A percentile compares a stretch with the other conserved stretches of the same genome.
These are phyloP conservation scores for Megalops atlanticus DNA, from an alignment of 2,113 vertebrate genomes.

Conservation along the genomic window DNA sequence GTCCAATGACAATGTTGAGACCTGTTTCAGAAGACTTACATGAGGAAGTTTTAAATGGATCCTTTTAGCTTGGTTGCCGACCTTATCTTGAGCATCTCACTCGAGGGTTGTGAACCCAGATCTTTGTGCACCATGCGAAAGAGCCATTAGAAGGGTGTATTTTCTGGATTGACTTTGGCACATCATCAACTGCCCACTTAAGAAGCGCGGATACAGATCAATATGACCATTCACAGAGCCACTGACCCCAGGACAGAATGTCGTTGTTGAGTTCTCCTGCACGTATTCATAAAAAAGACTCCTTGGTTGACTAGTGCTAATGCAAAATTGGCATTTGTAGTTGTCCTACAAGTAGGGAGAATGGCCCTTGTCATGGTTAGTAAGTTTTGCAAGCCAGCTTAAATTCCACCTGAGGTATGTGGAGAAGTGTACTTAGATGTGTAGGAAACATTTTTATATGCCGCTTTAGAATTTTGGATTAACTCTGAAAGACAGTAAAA, in stretches of 20 bases:
- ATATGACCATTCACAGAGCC: conserved; percentile 30
- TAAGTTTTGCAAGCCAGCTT: background rate
- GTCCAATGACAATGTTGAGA: too few species aligned
- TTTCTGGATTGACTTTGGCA: conserved; percentile 28
- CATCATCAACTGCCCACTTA: conserved; percentile 23
- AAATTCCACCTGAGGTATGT: conserved; percentile 6
- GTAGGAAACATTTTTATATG: background rate
- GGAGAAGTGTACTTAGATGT: background rate
- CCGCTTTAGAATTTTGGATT: background rate
- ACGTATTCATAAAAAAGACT: background rate
- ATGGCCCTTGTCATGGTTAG: background rate
- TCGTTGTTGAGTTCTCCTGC: background rate
- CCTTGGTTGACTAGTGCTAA: background rate
- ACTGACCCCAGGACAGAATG: conserved; percentile 1
- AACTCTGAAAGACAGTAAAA: background rate
- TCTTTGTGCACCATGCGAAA: conserved; percentile 1
- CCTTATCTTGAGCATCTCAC: conserved; percentile 63
- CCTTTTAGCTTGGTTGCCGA: conserved; percentile 54
- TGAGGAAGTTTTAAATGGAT: conserved; percentile 58
- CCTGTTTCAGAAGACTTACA: conserved; percentile 29
- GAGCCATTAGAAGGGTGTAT: conserved; percentile 6
- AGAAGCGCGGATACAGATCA: conserved; percentile 16
- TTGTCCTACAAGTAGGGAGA: background rate
- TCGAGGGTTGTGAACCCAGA: background rate
- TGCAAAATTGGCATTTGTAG: background rate